Evolutionary conservation across 2,888 invertebrate genomes (phyloP), one percentile per base, ranked within the genome.

Genomic region (Amphipyra berbera): DNA sequence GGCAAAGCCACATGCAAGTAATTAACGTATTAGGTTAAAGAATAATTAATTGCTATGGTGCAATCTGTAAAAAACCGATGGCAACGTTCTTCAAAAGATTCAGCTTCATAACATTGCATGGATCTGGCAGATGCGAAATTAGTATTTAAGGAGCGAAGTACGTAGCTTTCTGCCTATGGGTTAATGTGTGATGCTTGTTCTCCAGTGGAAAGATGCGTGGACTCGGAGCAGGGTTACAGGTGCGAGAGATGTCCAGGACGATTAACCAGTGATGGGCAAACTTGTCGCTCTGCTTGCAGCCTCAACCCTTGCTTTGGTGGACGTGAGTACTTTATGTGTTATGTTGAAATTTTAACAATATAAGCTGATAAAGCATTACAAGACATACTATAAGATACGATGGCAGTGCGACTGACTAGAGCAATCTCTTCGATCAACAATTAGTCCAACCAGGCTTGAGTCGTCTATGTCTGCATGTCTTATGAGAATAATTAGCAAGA

Each of bases 171-270:
- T 2, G 3, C 13, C 0, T 1, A 42, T 9, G 15, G 15, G 14
- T 6, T 14, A 6, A 50, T 38, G 9, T 44, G 0, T 40, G 37
- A 10, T 2, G 41, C 14, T 7, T 59, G 12, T 15, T 58, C 1
- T 41, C 2, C 12, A 95, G 97, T 95, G 63, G 97, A 96, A 68
- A 95, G 95, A 68, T 97, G 97, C 83, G 93, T 96, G 58, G 97
- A 97, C 78, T 95, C 96, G 0, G 94, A 96, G 0, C 94, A 96
- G 64, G 97, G 97, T 8, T 97, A 96, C 71, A 95, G 96, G 42
- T 98, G 98, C 84, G 97, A 97, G 55, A 92, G 96, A 33, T 98
- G 98, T 90, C 98, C 98, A 0, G 91, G 95, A 10, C 96, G 97
- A 54, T 96, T 96, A 86, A 95, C 96, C 69, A 98, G 98, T 15